Conservation (phyloP, 2,113 vertebrate genomes). For the Sinocyclocheilus maitianheensis region DNA sequence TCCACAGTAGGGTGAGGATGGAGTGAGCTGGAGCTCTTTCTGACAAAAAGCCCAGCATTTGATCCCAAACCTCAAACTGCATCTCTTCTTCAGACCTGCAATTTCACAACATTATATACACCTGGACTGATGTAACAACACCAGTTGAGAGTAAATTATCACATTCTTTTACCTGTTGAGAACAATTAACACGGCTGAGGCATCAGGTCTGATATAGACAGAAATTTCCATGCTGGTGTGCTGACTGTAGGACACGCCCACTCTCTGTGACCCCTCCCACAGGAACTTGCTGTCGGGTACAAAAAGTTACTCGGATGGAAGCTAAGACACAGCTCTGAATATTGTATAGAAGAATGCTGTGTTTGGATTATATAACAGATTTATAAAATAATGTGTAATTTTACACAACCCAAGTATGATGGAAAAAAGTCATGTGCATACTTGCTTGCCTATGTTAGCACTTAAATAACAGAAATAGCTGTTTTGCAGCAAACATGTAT, state of each 20-base stretch:
- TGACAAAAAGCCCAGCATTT: conserved; percentile 72
- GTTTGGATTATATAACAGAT: not conserved
- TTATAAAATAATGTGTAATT: too few species aligned
- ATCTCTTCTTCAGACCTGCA: conserved; percentile 74
- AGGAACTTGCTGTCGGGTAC: conserved; percentile 85
- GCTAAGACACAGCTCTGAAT: not conserved
- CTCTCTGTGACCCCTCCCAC: conserved; percentile 84
- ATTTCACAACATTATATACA: not conserved
- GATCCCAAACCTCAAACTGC: conserved; percentile 81
- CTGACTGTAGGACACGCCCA: conserved; percentile 74
- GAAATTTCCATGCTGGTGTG: conserved; percentile 75
- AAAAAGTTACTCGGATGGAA: not conserved
- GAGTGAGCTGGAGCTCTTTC: conserved; percentile 77
- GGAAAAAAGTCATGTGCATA: not conserved
- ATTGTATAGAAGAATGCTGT: not conserved
- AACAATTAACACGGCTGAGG: conserved; percentile 71
- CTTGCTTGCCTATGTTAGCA: too few species aligned
- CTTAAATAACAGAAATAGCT: not conserved
- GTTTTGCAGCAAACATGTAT: not conserved
- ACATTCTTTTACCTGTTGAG: conserved; percentile 80
- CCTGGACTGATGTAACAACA: not conserved
- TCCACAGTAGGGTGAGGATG: conserved; percentile 89
- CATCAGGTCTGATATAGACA: conserved; percentile 77
- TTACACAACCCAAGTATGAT: not conserved
- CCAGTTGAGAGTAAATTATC: not conserved